A percentile compares a stretch with the other conserved stretches of the same genome.
Evolutionary conservation across 2,888 invertebrate genomes (phyloP).

Genomic region (Mongoloraphidia duomilia): DNA sequence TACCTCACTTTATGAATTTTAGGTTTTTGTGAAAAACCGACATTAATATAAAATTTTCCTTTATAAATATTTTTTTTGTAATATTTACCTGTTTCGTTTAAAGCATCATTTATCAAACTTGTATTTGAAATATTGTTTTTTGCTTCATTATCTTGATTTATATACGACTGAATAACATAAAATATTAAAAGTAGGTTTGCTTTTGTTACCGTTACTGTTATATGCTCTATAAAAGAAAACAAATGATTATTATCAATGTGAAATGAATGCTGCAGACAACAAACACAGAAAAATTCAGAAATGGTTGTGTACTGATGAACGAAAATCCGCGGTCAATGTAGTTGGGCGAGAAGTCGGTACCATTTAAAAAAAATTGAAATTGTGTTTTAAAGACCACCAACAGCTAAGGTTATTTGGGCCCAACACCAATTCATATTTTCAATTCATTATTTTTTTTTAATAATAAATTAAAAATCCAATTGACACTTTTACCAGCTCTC

Average conservation of each 20-base stretch:
- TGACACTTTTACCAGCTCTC: too few relatives aligned
- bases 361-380: too few relatives aligned
- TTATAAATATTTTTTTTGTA: background rate
- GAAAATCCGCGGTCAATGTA: background rate
- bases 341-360: too few relatives aligned
- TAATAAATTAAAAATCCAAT: too few relatives aligned
- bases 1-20: background rate
- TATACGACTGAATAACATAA: slow-evolving; percentile 30
- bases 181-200: slow-evolving; percentile 43
- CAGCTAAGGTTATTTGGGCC: too few relatives aligned
- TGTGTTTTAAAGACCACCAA: too few relatives aligned
- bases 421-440: too few relatives aligned
- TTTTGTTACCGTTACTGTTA: slow-evolving; percentile 46
- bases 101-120: slow-evolving; percentile 26
- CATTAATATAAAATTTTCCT: background rate
- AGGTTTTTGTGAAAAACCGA: background rate
- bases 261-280: background rate
- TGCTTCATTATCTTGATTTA: slow-evolving; percentile 23
- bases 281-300: background rate
- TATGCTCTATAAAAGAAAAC: slow-evolving; percentile 31
- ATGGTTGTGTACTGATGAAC: background rate
- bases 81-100: slow-evolving; percentile 23
- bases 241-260: background rate
- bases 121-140: slow-evolving; percentile 22
- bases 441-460: too few relatives aligned